These are phyloP conservation scores for Pterocles burchelli DNA, from an alignment of 2,113 vertebrate genomes.

Conservation along the genomic window DNA sequence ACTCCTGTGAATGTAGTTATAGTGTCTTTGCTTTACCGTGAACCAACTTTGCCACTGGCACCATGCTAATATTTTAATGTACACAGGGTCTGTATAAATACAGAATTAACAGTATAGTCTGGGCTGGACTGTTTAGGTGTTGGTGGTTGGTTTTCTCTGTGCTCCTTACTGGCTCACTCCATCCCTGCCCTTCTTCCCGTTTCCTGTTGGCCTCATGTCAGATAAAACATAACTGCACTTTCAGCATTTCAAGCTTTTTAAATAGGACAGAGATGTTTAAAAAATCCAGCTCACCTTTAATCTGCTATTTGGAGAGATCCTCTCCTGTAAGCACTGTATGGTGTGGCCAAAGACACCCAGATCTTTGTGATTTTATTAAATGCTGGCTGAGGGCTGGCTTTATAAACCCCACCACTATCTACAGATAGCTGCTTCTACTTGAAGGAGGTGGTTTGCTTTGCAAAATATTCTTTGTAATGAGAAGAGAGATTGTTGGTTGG, in stretches of 20 bases:
- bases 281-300: background rate
- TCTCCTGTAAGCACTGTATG: background rate
- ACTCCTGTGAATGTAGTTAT: rapidly evolving
- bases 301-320: background rate
- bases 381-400: background rate
- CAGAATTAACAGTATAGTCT: background rate
- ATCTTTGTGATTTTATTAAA: background rate
- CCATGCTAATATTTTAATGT: background rate
- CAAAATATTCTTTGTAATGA: background rate
- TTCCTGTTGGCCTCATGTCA: background rate
- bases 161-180: background rate
- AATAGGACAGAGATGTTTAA: background rate
- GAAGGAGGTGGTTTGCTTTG: background rate
- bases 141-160: background rate
- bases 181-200: background rate
- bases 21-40: background rate
- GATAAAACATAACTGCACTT: rapidly evolving
- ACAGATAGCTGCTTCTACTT: background rate
- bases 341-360: background rate
- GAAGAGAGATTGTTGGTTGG: rapidly evolving
- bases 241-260: background rate
- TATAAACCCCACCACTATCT: background rate
- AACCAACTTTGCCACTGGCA: background rate
- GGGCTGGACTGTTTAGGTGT: background rate
- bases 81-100: background rate